Evolutionary conservation across 2,113 vertebrate genomes (phyloP).

Genomic region (Gyps fulvus): DNA sequence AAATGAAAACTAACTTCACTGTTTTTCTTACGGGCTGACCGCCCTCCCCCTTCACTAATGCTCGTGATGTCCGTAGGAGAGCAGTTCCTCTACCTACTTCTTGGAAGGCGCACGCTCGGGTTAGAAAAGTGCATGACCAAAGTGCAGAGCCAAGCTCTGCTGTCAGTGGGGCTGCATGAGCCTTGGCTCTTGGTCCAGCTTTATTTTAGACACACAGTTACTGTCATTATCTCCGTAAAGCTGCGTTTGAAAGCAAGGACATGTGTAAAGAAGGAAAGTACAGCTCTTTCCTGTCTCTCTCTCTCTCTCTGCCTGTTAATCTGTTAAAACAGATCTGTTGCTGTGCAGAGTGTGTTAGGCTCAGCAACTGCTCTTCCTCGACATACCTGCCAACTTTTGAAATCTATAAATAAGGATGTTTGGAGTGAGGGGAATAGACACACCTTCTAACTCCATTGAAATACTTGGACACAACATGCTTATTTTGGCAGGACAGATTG

Average conservation of each 20-base stretch:
- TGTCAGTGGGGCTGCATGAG: neutral
- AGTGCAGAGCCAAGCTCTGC: neutral
- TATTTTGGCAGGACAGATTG: constrained; percentile 21
- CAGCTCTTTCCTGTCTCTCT: constrained; percentile 13
- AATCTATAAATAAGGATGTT: constrained; percentile 51
- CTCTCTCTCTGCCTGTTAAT: constrained; percentile 32
- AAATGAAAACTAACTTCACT: constrained; percentile 34
- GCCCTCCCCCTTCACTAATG: neutral
- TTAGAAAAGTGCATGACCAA: neutral
- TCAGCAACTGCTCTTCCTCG: constrained; percentile 44
- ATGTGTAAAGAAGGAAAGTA: constrained; percentile 7
- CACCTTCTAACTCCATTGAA: constrained; percentile 39
- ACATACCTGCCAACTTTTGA: constrained; percentile 37
- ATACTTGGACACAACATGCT: neutral
- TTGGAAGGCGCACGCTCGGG: neutral
- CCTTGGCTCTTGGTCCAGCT: neutral
- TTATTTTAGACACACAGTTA: neutral
- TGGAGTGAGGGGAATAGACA: neutral
- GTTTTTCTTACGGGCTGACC: constrained; percentile 14
- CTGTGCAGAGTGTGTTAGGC: constrained; percentile 21
- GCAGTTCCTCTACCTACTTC: neutral
- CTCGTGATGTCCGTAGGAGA: neutral
- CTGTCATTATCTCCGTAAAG: neutral
- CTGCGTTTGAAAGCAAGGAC: constrained; percentile 11
- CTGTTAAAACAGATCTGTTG: constrained; percentile 47